A percentile compares a stretch with the other conserved stretches of the same genome.
These are phyloP conservation scores for Noctuana brunneofusca DNA, from an alignment of 2,888 invertebrate genomes.

Conservation along the genomic window DNA sequence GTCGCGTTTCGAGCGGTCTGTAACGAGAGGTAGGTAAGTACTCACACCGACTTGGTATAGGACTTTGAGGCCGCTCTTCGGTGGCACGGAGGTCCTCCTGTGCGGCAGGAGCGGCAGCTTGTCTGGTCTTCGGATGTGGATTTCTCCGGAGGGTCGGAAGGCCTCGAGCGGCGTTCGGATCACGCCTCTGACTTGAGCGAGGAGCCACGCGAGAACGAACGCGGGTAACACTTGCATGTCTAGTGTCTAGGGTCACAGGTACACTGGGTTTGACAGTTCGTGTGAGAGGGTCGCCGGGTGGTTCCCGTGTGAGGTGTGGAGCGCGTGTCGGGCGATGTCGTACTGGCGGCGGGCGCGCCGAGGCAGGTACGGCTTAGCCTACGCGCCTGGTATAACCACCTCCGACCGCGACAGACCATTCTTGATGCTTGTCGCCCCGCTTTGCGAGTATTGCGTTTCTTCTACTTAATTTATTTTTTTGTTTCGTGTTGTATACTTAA, in stretches of 20 bases:
- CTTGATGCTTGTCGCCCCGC: slow-evolving; percentile 61
- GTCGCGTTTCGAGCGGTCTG: slow-evolving; percentile 1
- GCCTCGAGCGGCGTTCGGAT: slow-evolving; percentile 83
- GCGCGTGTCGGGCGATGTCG: slow-evolving; percentile 65
- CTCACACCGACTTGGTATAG: slow-evolving; percentile 90
- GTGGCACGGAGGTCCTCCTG: slow-evolving; percentile 77
- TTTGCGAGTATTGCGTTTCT: slow-evolving; percentile 40
- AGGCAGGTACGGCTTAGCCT: slow-evolving; percentile 78
- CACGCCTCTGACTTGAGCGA: slow-evolving; percentile 66
- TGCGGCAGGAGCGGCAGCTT: slow-evolving; percentile 71
- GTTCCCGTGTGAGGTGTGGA: slow-evolving; percentile 57
- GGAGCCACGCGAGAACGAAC: slow-evolving; percentile 65
- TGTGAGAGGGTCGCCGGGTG: slow-evolving; percentile 36
- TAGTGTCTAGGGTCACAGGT: slow-evolving; percentile 29
- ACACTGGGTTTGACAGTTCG: slow-evolving; percentile 36
- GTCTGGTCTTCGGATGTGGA: slow-evolving; percentile 76
- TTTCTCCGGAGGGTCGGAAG: slow-evolving; percentile 75
- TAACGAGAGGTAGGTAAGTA: slow-evolving; percentile 42
- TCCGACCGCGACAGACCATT: slow-evolving; percentile 52
- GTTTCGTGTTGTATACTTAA: background rate
- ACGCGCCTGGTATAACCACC: slow-evolving; percentile 79
- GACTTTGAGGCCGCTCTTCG: slow-evolving; percentile 83
- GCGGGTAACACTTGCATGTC: slow-evolving; percentile 73
- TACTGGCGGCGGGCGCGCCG: slow-evolving; percentile 70
- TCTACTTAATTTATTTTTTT: background rate